These are phyloP conservation scores for Peromyscus leucopus DNA, from an alignment of 2,113 vertebrate genomes.

Conservation along the genomic window DNA sequence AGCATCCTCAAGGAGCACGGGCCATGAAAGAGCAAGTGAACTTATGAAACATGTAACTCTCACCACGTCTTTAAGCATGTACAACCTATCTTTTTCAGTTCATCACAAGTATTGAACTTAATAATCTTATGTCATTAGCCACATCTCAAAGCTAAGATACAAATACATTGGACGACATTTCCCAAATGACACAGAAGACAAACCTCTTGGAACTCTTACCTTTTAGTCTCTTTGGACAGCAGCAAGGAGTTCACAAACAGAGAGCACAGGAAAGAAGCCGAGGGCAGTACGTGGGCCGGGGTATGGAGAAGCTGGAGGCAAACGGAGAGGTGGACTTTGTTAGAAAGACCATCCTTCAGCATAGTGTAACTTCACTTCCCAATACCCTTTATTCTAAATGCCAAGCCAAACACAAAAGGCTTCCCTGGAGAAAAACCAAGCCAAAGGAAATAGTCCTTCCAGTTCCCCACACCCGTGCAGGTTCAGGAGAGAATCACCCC, in stretches of 20 bases:
- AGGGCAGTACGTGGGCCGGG: conserved; percentile 95
- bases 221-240: conserved; percentile 86
- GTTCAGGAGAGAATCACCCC: background rate
- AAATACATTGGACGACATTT: background rate
- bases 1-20: background rate
- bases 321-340: conserved; percentile 34
- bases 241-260: conserved; percentile 94
- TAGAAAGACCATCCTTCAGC: background rate
- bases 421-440: background rate
- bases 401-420: background rate
- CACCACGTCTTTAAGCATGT: background rate
- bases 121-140: background rate
- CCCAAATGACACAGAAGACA: background rate
- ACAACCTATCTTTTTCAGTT: background rate
- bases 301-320: conserved; percentile 93
- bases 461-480: background rate
- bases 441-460: background rate
- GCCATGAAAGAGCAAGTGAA: background rate
- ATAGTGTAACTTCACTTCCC: background rate
- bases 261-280: conserved; percentile 94
- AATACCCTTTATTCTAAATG: background rate
- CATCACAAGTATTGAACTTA: background rate
- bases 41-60: background rate
- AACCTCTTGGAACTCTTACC: conserved; percentile 81
- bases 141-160: background rate